Evolutionary conservation across 2,888 invertebrate genomes (phyloP), one percentile per base, ranked within the genome.

Genomic region (Temnothorax unifasciatus): DNA sequence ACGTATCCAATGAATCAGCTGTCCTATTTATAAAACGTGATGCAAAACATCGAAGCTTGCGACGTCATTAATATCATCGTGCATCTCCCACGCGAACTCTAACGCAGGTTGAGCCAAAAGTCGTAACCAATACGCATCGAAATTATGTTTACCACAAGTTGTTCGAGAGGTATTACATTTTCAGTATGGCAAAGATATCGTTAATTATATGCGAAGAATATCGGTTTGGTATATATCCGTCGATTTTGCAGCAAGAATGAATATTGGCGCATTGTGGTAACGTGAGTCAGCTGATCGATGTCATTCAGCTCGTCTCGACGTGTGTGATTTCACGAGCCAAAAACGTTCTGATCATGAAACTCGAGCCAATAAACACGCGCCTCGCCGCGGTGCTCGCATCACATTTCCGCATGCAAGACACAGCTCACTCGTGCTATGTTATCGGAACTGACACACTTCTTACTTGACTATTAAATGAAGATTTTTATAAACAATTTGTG

Each of bases 291-390:
- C 29, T 57, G 68, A 57, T 9, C 25, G 11, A 44, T 77, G 57
- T 44, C 69, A 44, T 13, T 79, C 41, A 54, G 54, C 21, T 34
- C 21, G 41, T 79, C 57, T 66, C 21, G 54, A 13, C 15, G 41
- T 34, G 5, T 29, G n/a, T 2, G 18, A 66, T 77, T 68, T 54
- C 21, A n/a, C 50, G 69, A 82, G 61, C 69, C 61, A 75, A 85
- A 52, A 44, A 59, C 38, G 25, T 15, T 9, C n/a, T 29, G 47
- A 13, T 38, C 29, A 25, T 18, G 29, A 63, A 57, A 41, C 74
- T 9, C 81, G 74, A 88, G 85, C 87, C 86, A 89, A 87, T 82
- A 75, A 59, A 71, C 54, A 57, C 21, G 15, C 47, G 34, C 47
- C n/a, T 61, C 47, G 29, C 6, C 47, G 18, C 44, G 25, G 3